phyloP scores from a whole-genome alignment of 2,797 vertebrate genomes.

The Ceryle rudis region DNA sequence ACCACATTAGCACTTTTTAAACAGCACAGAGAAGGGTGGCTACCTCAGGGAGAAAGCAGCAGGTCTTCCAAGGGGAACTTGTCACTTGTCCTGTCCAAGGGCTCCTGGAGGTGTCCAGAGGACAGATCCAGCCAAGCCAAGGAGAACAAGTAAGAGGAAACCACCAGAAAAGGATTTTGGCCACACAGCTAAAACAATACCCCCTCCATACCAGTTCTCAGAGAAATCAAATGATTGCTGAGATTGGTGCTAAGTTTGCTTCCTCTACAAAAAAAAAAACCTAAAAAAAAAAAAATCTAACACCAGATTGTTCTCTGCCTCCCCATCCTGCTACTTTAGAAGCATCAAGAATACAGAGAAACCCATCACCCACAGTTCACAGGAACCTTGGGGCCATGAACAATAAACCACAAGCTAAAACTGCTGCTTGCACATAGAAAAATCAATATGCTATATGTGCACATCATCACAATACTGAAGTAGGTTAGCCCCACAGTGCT shows the following conservation, averaged over 20 bases:
- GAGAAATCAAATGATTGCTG: not conserved
- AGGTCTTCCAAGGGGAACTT: not conserved
- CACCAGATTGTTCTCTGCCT: not conserved
- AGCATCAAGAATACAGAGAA: not conserved
- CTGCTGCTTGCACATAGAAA: not conserved
- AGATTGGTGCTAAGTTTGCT: not conserved
- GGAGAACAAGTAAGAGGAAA: not conserved
- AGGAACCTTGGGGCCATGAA: not conserved
- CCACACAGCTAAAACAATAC: not conserved
- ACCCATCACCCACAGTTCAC: not conserved
- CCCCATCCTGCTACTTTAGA: not conserved
- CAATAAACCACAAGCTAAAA: conserved; percentile 1
- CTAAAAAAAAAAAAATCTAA: not conserved
- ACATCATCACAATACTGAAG: not conserved
- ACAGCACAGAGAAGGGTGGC: not conserved
- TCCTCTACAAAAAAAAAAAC: not conserved
- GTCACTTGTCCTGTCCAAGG: not conserved
- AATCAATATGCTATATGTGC: not conserved
- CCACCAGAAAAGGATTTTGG: not conserved
- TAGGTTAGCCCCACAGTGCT: not conserved
- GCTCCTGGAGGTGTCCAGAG: not conserved
- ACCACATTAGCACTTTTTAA: conserved; percentile 34
- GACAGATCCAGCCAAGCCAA: not conserved
- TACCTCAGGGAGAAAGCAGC: not conserved
- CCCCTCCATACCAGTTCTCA: not conserved